phyloP scores from a whole-genome alignment of 2,113 vertebrate genomes.

The Trichechus manatus region DNA sequence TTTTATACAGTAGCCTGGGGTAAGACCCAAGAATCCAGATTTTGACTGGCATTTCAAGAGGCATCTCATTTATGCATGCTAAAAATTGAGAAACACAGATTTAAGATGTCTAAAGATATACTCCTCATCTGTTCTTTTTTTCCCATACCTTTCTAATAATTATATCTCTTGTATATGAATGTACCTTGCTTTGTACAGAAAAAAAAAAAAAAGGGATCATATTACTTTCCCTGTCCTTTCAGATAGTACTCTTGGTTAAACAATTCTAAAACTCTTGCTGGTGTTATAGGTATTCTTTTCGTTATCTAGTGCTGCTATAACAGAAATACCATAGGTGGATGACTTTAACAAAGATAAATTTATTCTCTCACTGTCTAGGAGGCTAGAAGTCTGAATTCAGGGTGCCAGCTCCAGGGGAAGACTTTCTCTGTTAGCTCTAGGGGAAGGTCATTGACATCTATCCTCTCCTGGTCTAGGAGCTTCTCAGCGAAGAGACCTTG shows the following conservation, averaged over 20 bases:
- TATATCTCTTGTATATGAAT: neutral
- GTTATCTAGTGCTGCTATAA: no score
- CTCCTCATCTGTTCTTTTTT: neutral
- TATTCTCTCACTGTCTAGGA: no score
- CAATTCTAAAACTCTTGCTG: neutral
- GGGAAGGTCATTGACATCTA: no score
- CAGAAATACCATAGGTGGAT: no score
- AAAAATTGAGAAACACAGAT: neutral
- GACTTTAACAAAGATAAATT: no score
- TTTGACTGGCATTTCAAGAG: neutral
- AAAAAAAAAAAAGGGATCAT: neutral
- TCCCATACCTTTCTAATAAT: neutral
- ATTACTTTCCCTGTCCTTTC: neutral
- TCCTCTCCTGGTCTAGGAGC: no score
- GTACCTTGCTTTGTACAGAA: neutral
- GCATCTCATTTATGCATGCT: neutral
- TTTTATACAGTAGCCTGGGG: neutral
- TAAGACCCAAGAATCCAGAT: neutral
- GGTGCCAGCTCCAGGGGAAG: no score
- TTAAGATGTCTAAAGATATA: neutral
- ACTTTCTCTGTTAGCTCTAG: no score
- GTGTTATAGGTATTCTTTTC: neutral
- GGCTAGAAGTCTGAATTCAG: no score
- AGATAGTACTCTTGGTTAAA: neutral
- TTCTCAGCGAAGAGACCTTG: no score